phyloP scores from a whole-genome alignment of 2,888 invertebrate species.

The Physocephala rufipes region DNA sequence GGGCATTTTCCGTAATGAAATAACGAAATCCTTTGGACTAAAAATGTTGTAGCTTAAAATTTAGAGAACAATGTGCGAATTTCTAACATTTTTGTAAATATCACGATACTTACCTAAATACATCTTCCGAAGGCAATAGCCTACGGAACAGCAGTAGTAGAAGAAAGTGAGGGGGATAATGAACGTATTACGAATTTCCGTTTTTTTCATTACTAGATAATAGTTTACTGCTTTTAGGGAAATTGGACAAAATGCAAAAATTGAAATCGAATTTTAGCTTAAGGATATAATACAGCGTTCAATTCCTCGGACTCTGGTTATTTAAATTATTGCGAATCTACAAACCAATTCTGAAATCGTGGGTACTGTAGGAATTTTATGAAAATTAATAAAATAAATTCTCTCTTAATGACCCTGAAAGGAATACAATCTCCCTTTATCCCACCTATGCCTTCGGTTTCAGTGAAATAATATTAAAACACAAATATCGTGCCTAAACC shows the following conservation, averaged over 20 bases:
- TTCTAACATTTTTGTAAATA: conserved; percentile 26
- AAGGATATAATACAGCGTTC: no score
- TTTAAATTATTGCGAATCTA: neutral
- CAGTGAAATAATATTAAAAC: neutral
- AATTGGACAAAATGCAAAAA: conserved; percentile 4
- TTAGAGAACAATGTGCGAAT: conserved; percentile 20
- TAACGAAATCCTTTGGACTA: conserved; percentile 19
- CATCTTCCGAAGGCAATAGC: neutral
- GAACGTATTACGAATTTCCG: no score
- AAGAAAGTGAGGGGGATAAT: no score
- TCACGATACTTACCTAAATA: neutral
- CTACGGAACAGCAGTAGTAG: neutral
- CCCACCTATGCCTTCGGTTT: neutral
- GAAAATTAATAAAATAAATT: neutral
- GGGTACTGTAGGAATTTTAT: neutral
- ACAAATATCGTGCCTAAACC: neutral
- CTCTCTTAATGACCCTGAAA: no score
- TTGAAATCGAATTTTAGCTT: neutral
- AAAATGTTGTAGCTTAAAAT: conserved; percentile 6
- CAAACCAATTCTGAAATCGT: neutral
- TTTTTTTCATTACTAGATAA: no score
- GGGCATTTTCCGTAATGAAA: conserved; percentile 11
- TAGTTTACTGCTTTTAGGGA: neutral
- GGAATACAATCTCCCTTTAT: neutral
- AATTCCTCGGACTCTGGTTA: no score